Evolutionary conservation across 2,888 invertebrate genomes (phyloP).

Genomic region (Strigamia maritima): DNA sequence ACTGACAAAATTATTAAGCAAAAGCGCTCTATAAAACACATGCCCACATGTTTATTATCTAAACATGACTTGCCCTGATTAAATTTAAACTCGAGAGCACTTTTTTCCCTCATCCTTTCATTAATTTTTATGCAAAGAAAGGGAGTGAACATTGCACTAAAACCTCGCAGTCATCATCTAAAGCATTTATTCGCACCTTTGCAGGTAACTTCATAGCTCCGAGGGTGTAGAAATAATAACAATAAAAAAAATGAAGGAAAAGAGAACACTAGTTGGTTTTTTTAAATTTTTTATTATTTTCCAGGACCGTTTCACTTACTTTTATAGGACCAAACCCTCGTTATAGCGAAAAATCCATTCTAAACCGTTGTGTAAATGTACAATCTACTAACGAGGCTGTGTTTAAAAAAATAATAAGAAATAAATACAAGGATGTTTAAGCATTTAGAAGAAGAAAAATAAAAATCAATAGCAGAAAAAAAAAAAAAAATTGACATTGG

Average conservation of each 20-base stretch:
- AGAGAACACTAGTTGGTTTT: background rate
- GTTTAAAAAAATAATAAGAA: background rate
- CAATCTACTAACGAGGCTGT: background rate
- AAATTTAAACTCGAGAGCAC: slow-evolving; percentile 18
- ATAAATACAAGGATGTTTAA: background rate
- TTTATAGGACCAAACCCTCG: background rate
- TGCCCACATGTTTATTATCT: slow-evolving; percentile 18
- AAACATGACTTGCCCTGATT: slow-evolving; percentile 29
- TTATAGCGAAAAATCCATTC: background rate
- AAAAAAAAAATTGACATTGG: background rate
- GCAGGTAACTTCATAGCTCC: slow-evolving; percentile 22
- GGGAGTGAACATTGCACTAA: background rate
- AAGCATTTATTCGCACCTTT: slow-evolving; percentile 27
- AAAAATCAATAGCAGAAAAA: background rate
- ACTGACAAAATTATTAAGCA: slow-evolving; percentile 24
- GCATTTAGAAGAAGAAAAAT: background rate
- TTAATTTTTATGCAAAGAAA: slow-evolving; percentile 24
- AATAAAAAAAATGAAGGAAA: background rate
- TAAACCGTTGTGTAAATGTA: background rate
- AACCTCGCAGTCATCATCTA: slow-evolving; percentile 27
- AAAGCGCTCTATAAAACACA: slow-evolving; percentile 1
- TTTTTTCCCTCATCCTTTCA: slow-evolving; percentile 29
- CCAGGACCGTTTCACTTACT: background rate
- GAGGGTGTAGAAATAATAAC: background rate
- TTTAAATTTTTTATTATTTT: background rate